Conservation (phyloP, 2,888 invertebrate genomes). For the Phortica magna region DNA sequence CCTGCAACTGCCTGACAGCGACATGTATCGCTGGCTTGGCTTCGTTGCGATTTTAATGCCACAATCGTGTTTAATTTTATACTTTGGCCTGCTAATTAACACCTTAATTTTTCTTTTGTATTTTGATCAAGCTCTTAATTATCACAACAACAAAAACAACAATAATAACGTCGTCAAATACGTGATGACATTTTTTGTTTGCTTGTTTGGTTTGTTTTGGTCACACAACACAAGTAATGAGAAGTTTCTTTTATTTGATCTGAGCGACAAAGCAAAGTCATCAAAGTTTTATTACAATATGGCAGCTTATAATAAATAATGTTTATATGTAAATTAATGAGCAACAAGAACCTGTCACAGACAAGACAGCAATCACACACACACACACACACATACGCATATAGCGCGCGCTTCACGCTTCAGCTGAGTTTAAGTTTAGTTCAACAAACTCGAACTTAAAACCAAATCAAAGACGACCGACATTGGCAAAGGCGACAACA, state of each 20-base stretch:
- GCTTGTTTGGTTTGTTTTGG: too few relatives aligned
- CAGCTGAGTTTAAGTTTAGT: neutral
- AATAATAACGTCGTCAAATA: too few relatives aligned
- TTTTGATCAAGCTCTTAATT: too few relatives aligned
- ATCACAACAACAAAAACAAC: too few relatives aligned
- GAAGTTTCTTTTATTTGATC: too few relatives aligned
- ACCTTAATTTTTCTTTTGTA: conserved; percentile 42
- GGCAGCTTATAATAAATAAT: neutral
- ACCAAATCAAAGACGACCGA: neutral
- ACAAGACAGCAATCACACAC: neutral
- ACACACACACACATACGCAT: too few relatives aligned
- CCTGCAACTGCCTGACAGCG: too few relatives aligned
- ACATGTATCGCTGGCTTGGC: conserved; percentile 39
- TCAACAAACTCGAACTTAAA: neutral
- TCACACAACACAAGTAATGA: too few relatives aligned
- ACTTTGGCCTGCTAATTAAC: conserved; percentile 59
- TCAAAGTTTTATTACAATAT: neutral
- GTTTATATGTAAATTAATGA: neutral
- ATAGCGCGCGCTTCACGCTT: too few relatives aligned
- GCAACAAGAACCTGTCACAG: neutral
- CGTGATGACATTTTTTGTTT: too few relatives aligned
- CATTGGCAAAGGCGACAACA: too few relatives aligned
- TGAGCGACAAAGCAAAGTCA: too few relatives aligned
- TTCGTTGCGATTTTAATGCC: conserved; percentile 18
- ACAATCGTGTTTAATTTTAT: conserved; percentile 55